These are phyloP conservation scores for Amblyornis subalaris DNA, from an alignment of 2,113 vertebrate genomes.

Conservation along the genomic window DNA sequence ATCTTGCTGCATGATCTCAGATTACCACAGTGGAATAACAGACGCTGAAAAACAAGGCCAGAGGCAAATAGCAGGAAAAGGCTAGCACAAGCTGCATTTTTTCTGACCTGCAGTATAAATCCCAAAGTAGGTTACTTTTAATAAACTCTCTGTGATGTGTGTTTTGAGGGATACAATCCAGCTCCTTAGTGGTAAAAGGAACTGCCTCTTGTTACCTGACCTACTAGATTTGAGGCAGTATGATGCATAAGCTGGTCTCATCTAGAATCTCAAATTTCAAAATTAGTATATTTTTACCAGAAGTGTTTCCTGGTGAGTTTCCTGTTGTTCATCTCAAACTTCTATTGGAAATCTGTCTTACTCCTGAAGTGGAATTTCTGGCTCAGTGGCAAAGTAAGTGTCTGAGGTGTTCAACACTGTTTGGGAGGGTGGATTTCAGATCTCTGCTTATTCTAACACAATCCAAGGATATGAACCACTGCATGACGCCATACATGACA, in stretches of 20 bases:
- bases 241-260: background rate
- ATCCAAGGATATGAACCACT: background rate
- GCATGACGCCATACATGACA: background rate
- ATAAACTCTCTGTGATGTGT: background rate
- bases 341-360: background rate
- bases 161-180: background rate
- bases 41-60: background rate
- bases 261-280: background rate
- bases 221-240: background rate
- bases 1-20: background rate
- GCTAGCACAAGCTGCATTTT: background rate
- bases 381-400: background rate
- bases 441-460: background rate
- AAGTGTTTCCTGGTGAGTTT: fast-evolving
- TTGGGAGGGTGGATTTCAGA: background rate
- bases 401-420: background rate
- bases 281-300: background rate
- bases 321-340: background rate
- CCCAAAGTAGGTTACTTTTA: background rate
- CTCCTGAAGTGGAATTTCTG: background rate
- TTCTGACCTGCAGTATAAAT: background rate
- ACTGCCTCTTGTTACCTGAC: background rate
- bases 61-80: background rate
- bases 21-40: background rate
- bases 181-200: background rate